These are phyloP conservation scores for Pteronura brasiliensis DNA, from an alignment of 2,113 vertebrate species.

Conservation along the genomic window DNA sequence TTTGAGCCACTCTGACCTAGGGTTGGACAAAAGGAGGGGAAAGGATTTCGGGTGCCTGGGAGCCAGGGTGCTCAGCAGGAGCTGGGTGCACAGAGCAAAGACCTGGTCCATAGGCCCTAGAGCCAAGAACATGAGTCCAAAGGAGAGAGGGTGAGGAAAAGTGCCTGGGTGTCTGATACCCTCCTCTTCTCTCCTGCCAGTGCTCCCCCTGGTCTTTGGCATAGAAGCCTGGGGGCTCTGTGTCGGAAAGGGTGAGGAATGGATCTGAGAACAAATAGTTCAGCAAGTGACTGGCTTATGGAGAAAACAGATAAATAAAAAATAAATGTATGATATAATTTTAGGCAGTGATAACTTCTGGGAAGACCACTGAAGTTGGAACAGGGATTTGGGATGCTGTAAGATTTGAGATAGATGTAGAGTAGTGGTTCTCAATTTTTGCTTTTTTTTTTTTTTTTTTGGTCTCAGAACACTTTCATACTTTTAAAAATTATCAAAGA, in stretches of 20 bases:
- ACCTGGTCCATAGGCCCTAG: neutral
- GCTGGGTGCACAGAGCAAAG: neutral
- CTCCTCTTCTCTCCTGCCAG: rapidly evolving
- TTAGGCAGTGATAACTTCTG: neutral
- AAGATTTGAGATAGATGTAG: neutral
- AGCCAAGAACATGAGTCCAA: neutral
- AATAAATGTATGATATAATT: neutral
- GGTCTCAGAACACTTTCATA: neutral
- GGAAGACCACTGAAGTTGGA: neutral
- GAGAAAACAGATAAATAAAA: neutral
- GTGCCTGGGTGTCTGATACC: too few species aligned
- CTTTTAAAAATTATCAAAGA: neutral
- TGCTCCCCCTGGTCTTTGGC: neutral
- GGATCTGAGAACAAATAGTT: neutral
- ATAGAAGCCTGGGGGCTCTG: neutral
- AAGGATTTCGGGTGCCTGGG: neutral
- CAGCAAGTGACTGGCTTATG: neutral
- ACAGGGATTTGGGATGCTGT: neutral
- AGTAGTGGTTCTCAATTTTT: neutral
- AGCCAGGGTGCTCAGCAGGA: neutral
- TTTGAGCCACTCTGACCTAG: neutral
- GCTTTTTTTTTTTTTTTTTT: neutral
- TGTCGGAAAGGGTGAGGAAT: neutral
- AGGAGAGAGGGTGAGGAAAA: rapidly evolving
- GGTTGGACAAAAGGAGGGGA: neutral